phyloP scores from a whole-genome alignment of 2,888 invertebrate species.

The Lapara coniferarum region DNA sequence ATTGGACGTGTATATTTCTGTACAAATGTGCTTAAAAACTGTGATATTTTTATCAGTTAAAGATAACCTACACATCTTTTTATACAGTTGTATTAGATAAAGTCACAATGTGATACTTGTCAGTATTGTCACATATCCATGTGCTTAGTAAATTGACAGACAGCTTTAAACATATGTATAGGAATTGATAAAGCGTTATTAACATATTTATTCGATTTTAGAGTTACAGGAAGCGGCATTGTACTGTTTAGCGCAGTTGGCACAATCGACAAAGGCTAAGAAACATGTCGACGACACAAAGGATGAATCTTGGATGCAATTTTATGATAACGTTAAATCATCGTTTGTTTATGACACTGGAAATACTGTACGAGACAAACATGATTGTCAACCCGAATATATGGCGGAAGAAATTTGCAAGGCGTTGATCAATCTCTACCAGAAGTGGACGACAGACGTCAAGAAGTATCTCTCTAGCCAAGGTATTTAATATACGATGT shows the following conservation, averaged over 20 bases:
- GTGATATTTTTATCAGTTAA: too few species aligned
- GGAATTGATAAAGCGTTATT: conserved; percentile 2
- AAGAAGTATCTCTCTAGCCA: conserved; percentile 55
- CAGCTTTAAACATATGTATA: conserved; percentile 1
- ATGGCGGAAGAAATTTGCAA: conserved; percentile 67
- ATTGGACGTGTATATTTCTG: too few species aligned
- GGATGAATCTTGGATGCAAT: conserved; percentile 51
- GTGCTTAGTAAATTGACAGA: too few species aligned
- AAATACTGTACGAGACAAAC: conserved; percentile 27
- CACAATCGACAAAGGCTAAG: conserved; percentile 55
- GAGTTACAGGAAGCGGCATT: conserved; percentile 66
- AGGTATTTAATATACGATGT: conserved; percentile 49
- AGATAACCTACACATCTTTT: too few species aligned
- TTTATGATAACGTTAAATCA: conserved; percentile 62
- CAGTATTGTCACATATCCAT: too few species aligned
- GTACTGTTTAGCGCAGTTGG: conserved; percentile 62
- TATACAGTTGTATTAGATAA: too few species aligned
- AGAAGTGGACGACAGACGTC: conserved; percentile 53
- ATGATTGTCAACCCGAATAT: conserved; percentile 69
- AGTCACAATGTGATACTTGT: too few species aligned
- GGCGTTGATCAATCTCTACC: conserved; percentile 58
- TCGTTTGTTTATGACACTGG: conserved; percentile 38
- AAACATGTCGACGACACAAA: conserved; percentile 53
- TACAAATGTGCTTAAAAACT: too few species aligned
- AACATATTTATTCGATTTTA: conserved; percentile 45